phyloP scores from a whole-genome alignment of 2,888 invertebrate species.

The Bombylius major region DNA sequence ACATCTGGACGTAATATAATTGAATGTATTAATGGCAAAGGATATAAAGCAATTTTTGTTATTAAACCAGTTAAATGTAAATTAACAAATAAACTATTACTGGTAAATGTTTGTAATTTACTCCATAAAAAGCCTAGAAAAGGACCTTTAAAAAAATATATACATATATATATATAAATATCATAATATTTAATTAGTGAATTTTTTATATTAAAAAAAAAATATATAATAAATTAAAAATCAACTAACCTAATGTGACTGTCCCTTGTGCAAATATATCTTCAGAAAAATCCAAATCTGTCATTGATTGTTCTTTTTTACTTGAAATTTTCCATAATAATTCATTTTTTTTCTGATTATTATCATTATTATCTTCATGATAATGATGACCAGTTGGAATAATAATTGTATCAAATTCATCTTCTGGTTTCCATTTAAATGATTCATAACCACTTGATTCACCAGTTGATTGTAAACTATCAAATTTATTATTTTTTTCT shows the following conservation, averaged over 20 bases:
- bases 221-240: conserved; percentile 1
- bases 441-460: conserved; percentile 68
- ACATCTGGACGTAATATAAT: conserved; percentile 75
- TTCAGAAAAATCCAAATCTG: conserved; percentile 36
- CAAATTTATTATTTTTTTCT: conserved; percentile 33
- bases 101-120: conserved; percentile 71
- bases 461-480: conserved; percentile 57
- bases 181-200: not conserved
- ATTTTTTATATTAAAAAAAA: not conserved
- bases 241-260: conserved; percentile 31
- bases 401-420: conserved; percentile 32
- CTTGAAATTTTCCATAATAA: conserved; percentile 28
- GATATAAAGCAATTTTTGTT: conserved; percentile 73
- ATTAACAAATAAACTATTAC: conserved; percentile 74
- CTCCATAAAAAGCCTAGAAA: conserved; percentile 69
- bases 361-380: conserved; percentile 27
- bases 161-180: not conserved
- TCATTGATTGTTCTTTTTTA: conserved; percentile 27
- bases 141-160: conserved; percentile 44
- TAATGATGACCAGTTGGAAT: conserved; percentile 5
- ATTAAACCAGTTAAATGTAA: conserved; percentile 78
- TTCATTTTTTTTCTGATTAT: conserved; percentile 22
- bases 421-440: conserved; percentile 46
- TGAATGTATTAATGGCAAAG: conserved; percentile 77
- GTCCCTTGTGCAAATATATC: conserved; percentile 38